Base-by-base conservation (phyloP, 1,140 invertebrate genomes). In the Tetramorium parvispinum region DNA sequence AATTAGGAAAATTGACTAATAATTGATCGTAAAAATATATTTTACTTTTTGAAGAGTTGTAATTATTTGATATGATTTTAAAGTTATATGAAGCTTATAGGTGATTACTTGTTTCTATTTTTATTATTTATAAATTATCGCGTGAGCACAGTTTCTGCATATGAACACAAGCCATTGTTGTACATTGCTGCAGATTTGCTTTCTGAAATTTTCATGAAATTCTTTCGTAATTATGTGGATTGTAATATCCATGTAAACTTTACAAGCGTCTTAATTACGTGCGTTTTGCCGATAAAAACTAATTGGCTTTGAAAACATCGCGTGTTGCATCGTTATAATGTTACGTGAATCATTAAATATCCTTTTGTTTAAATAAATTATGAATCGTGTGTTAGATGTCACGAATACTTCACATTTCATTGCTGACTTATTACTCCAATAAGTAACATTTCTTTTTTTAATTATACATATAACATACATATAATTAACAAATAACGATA, bases 341-440 rank as follows among this genome's bases (percentile, higher is more conserved):
- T 65, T 79, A 21, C 40, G n/a, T 79, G 46, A 79, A 66, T 51
- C 13, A 40, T 65, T 66, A 65, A 65, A 46, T 51, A 66, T 53
- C 18, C 43, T 76, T 76, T 76, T 76, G 18, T 65, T 49, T 65
- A 65, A 49, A 63, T 78, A 78, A 46, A 16, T 21, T n/a, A 63
- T 61, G 27, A 24, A 53, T 66, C 13, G 11, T 51, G 10, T 46
- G 11, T 32, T 66, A 65, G 21, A 43, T 61, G 10, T 68, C 13
- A 11, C n/a, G 18, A 79, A 65, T 68, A 37, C 40, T 43, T 76
- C 27, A 49, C 18, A 21, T 53, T 43, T 59, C 21, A 59, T n/a
- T 43, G 16, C 8, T 63, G 24, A 46, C 18, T 63, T 27, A 13
- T 63, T 77, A 77, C 18, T 46, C 5, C 2, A 27, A 11, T 46